A percentile compares a stretch with the other conserved stretches of the same genome.
phyloP scores from a whole-genome alignment of 2,888 invertebrate species.

The Taenaris catops region DNA sequence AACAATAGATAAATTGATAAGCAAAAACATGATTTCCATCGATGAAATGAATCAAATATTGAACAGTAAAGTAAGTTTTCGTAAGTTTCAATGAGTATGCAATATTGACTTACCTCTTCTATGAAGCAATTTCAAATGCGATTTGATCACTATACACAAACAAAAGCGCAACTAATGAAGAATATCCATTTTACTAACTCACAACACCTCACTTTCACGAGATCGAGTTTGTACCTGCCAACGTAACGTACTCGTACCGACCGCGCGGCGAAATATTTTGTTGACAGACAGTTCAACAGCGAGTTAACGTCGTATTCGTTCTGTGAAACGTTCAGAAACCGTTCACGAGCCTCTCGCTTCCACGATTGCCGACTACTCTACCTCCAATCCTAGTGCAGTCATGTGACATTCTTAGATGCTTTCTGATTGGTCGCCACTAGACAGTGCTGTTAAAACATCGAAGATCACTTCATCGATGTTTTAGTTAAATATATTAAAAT shows the following conservation, averaged over 20 bases:
- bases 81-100: background rate
- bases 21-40: constrained; percentile 9
- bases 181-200: constrained; percentile 64
- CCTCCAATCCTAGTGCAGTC: constrained; percentile 4
- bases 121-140: constrained; percentile 5
- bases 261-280: constrained; percentile 39
- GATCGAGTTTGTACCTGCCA: constrained; percentile 29
- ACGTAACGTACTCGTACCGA: constrained; percentile 31
- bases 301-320: constrained; percentile 1
- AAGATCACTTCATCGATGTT: too few species aligned
- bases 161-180: constrained; percentile 38
- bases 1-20: constrained; percentile 16
- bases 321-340: constrained; percentile 25
- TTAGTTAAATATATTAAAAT: too few species aligned
- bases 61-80: constrained; percentile 5
- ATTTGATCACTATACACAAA: constrained; percentile 35
- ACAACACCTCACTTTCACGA: constrained; percentile 59
- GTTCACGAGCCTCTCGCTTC: constrained; percentile 11
- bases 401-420: constrained; percentile 18
- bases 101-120: constrained; percentile 39
- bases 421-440: constrained; percentile 17
- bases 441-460: too few species aligned
- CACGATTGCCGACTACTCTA: constrained; percentile 2
- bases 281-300: constrained; percentile 26
- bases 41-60: background rate